Conservation (phyloP, 2,797 vertebrate genomes). For the Parambassis ranga region DNA sequence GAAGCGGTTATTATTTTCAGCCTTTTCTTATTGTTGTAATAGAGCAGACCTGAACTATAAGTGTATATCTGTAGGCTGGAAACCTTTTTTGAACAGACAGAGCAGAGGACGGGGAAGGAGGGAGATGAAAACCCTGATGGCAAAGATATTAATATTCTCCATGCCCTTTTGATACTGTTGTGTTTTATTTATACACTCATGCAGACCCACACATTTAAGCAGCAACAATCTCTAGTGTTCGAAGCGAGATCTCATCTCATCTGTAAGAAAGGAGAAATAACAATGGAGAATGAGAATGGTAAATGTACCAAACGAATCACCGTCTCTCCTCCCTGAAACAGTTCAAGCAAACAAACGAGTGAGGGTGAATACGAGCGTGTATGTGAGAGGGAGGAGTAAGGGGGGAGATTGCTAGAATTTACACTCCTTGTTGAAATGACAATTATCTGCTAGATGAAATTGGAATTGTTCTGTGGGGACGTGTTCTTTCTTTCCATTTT, state of each 20-base stretch:
- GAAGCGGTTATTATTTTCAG: slow-evolving; percentile 21
- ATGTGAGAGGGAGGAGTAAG: slow-evolving; percentile 56
- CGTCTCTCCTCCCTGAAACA: slow-evolving; percentile 44
- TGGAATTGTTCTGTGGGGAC: slow-evolving; percentile 59
- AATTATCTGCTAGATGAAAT: slow-evolving; percentile 71
- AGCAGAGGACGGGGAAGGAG: not conserved
- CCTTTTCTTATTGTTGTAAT: slow-evolving; percentile 5
- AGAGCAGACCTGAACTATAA: slow-evolving; percentile 4
- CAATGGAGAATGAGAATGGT: slow-evolving; percentile 26
- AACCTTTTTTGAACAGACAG: not conserved
- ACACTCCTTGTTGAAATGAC: slow-evolving; percentile 62
- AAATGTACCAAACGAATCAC: slow-evolving; percentile 47
- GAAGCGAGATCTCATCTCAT: slow-evolving; percentile 29
- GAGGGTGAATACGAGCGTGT: slow-evolving; percentile 21
- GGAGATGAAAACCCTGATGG: slow-evolving; percentile 3
- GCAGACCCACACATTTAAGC: not conserved
- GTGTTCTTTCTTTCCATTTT: too few species aligned
- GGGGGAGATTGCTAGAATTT: slow-evolving; percentile 65
- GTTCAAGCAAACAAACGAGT: slow-evolving; percentile 49
- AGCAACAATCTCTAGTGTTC: too few species aligned
- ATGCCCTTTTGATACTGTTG: slow-evolving; percentile 5
- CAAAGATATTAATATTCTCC: slow-evolving; percentile 10
- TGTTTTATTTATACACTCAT: slow-evolving; percentile 23
- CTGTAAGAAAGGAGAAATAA: slow-evolving; percentile 47
- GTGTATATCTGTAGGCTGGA: slow-evolving; percentile 1